Conservation (phyloP, 2,113 vertebrate species). For the Anolis carolinensis region DNA sequence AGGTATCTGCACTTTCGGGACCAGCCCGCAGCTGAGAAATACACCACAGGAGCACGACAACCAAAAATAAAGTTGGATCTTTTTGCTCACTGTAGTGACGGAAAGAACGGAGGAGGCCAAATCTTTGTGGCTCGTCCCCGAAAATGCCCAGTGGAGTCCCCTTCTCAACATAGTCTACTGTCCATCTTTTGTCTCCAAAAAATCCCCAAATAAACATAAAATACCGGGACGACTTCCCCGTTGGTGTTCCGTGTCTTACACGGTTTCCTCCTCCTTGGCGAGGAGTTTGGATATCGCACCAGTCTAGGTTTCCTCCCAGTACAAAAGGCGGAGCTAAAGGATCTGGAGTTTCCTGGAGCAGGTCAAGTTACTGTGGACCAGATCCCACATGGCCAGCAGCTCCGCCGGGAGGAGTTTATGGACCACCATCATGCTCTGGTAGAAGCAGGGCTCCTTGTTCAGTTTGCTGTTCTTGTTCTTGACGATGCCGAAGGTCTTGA, state of each 20-base stretch:
- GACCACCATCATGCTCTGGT: conserved; percentile 91
- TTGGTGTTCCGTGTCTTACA: accelerated
- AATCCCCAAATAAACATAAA: conserved; percentile 61
- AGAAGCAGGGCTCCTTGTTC: conserved; percentile 96
- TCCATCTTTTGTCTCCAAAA: conserved; percentile 15
- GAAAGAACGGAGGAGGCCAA: neutral
- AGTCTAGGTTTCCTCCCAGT: neutral
- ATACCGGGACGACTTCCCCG: neutral
- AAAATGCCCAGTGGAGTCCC: neutral
- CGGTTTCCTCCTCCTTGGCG: accelerated
- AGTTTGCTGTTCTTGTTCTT: conserved; percentile 90
- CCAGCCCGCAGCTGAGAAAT: neutral
- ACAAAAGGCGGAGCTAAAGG: conserved; percentile 75
- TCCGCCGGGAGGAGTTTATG: conserved; percentile 93
- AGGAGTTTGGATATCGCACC: neutral
- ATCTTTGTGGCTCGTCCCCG: neutral
- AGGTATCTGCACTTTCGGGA: neutral
- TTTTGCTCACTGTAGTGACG: no score
- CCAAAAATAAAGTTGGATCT: neutral
- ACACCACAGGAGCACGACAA: accelerated
- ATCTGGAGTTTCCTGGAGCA: conserved; percentile 85
- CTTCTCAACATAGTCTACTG: neutral
- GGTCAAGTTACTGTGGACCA: conserved; percentile 88
- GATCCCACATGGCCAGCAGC: conserved; percentile 89
- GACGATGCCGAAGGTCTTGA: conserved; percentile 95